Evolutionary conservation across 1,140 invertebrate genomes (phyloP).

Genomic region (Chymomyza costata): DNA sequence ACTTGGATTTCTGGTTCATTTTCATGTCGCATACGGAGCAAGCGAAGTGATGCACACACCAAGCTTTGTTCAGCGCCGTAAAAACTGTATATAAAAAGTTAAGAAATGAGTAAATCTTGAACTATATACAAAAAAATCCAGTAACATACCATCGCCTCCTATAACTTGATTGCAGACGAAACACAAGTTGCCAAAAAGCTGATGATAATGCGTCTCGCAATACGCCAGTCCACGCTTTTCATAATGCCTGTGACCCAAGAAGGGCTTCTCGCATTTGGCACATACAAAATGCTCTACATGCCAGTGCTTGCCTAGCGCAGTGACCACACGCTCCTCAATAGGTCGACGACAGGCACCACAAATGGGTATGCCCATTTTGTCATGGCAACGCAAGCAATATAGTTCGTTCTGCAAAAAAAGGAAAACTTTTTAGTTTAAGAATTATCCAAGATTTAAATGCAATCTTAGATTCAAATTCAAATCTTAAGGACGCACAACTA

Average conservation of each 20-base stretch:
- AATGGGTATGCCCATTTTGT: slow-evolving; percentile 99
- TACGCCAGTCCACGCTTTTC: slow-evolving; percentile 99
- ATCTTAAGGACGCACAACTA: no score
- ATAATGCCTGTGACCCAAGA: slow-evolving; percentile 98
- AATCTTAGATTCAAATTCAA: no score
- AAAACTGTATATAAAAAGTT: slow-evolving; percentile 85
- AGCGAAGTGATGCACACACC: slow-evolving; percentile 99
- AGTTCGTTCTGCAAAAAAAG: slow-evolving; percentile 83
- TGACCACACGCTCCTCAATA: slow-evolving; percentile 97
- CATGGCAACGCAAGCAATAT: slow-evolving; percentile 98
- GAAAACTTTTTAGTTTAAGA: no score
- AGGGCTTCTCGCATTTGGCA: slow-evolving; percentile 99
- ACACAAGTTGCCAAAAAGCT: slow-evolving; percentile 98
- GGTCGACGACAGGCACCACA: slow-evolving; percentile 97
- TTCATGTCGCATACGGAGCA: slow-evolving; percentile 98
- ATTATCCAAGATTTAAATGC: no score
- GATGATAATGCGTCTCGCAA: slow-evolving; percentile 99
- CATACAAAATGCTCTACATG: slow-evolving; percentile 99
- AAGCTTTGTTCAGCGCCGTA: slow-evolving; percentile 98
- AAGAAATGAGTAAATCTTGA: background rate
- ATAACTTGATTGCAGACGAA: slow-evolving; percentile 99
- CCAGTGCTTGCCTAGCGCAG: slow-evolving; percentile 99
- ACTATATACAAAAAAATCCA: slow-evolving; percentile 1
- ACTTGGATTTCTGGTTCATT: slow-evolving; percentile 99
- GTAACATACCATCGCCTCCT: slow-evolving; percentile 90